phyloP scores from a whole-genome alignment of 2,797 vertebrate species.

The Antennarius maculatus region DNA sequence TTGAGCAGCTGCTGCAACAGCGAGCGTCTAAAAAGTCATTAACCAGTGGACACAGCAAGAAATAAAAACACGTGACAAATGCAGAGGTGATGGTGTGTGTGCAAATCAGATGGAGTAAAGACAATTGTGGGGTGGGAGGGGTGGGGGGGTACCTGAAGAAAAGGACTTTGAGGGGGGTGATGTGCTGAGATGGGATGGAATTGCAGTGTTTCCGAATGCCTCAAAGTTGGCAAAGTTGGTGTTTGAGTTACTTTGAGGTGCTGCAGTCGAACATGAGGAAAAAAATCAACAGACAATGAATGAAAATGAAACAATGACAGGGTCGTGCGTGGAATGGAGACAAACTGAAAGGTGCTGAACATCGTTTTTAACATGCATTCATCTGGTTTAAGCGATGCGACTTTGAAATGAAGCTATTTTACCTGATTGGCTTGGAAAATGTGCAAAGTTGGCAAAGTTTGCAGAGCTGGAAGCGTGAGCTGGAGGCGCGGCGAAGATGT shows the following conservation, averaged over 20 bases:
- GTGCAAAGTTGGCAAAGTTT: conserved; percentile 99
- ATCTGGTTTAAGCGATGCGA: background rate
- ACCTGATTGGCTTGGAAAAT: conserved; percentile 97
- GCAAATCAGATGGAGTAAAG: conserved; percentile 16
- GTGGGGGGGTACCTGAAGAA: conserved; percentile 74
- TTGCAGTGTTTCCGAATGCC: conserved; percentile 96
- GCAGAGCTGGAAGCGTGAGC: conserved; percentile 86
- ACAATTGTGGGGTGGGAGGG: conserved; percentile 12
- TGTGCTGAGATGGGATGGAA: conserved; percentile 93
- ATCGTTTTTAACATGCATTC: background rate
- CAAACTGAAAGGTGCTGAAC: conserved; percentile 9
- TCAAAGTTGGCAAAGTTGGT: conserved; percentile 99
- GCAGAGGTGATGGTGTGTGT: conserved; percentile 21
- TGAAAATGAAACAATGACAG: conserved; percentile 62
- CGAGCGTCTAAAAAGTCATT: background rate
- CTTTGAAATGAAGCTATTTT: conserved; percentile 34
- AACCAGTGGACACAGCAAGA: conserved; percentile 18
- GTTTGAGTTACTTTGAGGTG: conserved; percentile 93
- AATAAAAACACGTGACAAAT: conserved; percentile 13
- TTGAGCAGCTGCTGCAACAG: conserved; percentile 8
- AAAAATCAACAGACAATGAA: conserved; percentile 78
- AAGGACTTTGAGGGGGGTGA: conserved; percentile 86
- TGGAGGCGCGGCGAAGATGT: conserved; percentile 92
- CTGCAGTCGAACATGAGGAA: conserved; percentile 83
- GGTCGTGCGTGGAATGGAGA: conserved; percentile 37